These are phyloP conservation scores for Iselma pallidipennis DNA, from an alignment of 2,888 invertebrate species.

Conservation along the genomic window DNA sequence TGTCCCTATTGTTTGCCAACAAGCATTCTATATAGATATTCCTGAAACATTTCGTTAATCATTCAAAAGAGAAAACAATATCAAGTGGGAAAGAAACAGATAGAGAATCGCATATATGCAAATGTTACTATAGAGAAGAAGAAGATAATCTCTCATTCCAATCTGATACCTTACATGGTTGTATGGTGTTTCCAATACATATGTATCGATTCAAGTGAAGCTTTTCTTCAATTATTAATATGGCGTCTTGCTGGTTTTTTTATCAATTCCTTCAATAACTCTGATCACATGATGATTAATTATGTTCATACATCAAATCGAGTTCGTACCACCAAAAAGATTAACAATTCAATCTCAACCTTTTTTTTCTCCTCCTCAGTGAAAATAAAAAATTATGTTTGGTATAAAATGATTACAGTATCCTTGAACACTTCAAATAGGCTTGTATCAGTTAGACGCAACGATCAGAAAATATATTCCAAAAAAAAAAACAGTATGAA, in stretches of 20 bases:
- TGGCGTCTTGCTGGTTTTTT: constrained; percentile 10
- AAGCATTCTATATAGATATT: constrained; percentile 13
- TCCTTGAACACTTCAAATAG: constrained; percentile 1
- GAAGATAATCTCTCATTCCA: constrained; percentile 6
- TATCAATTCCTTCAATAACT: constrained; percentile 5
- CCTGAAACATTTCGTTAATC: constrained; percentile 21
- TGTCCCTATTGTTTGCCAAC: constrained; percentile 34
- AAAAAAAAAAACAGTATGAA: neutral
- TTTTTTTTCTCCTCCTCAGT: too few relatives aligned
- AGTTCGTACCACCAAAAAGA: neutral
- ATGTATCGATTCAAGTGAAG: neutral
- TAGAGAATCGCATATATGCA: constrained; percentile 11
- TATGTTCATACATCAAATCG: neutral
- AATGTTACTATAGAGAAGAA: constrained; percentile 1
- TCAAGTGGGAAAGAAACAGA: neutral
- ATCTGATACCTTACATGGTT: constrained; percentile 10
- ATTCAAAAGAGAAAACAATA: neutral
- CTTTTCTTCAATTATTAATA: neutral
- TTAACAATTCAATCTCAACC: neutral
- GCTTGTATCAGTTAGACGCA: neutral
- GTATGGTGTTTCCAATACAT: neutral
- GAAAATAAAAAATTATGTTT: neutral
- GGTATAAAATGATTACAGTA: neutral
- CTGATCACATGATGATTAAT: constrained; percentile 14
- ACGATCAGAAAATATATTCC: neutral